phyloP scores from a whole-genome alignment of 2,888 invertebrate genomes.

The Pyralis farinalis region DNA sequence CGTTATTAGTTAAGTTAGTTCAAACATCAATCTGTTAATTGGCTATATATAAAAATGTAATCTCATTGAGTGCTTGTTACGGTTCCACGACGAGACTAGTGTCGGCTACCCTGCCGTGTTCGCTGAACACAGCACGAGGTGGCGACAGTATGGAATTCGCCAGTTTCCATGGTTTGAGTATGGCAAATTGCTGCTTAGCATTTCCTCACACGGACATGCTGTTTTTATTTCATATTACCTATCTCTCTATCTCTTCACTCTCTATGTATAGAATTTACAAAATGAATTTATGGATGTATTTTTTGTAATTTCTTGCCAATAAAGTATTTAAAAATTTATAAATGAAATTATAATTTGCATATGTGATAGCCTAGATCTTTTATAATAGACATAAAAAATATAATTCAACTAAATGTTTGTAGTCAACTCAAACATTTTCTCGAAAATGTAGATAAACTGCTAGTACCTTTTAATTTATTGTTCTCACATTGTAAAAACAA shows the following conservation, averaged over 20 bases:
- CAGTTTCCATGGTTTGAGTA: slow-evolving; percentile 71
- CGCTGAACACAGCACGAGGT: slow-evolving; percentile 66
- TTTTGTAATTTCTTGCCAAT: slow-evolving; percentile 73
- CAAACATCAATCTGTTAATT: slow-evolving; percentile 43
- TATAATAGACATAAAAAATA: slow-evolving; percentile 49
- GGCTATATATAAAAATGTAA: slow-evolving; percentile 64
- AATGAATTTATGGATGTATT: slow-evolving; percentile 58
- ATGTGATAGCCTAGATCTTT: slow-evolving; percentile 76
- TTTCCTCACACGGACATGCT: slow-evolving; percentile 47
- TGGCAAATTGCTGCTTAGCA: slow-evolving; percentile 67
- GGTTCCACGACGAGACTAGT: neutral
- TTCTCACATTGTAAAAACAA: slow-evolving; percentile 23
- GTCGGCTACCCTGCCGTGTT: slow-evolving; percentile 64
- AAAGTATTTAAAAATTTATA: slow-evolving; percentile 63
- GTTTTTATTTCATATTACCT: slow-evolving; percentile 40
- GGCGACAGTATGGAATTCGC: slow-evolving; percentile 33
- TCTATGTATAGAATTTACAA: slow-evolving; percentile 58
- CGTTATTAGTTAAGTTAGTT: slow-evolving; percentile 46
- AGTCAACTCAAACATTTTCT: slow-evolving; percentile 35
- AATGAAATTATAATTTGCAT: slow-evolving; percentile 59
- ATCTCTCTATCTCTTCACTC: slow-evolving; percentile 72
- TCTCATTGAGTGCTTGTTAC: slow-evolving; percentile 68
- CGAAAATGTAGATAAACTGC: slow-evolving; percentile 47
- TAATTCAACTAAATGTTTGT: slow-evolving; percentile 25
- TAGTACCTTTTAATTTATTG: slow-evolving; percentile 54